A percentile compares a stretch with the other conserved stretches of the same genome.
Conservation (phyloP, 2,888 invertebrate species). For the Eulithis testata region DNA sequence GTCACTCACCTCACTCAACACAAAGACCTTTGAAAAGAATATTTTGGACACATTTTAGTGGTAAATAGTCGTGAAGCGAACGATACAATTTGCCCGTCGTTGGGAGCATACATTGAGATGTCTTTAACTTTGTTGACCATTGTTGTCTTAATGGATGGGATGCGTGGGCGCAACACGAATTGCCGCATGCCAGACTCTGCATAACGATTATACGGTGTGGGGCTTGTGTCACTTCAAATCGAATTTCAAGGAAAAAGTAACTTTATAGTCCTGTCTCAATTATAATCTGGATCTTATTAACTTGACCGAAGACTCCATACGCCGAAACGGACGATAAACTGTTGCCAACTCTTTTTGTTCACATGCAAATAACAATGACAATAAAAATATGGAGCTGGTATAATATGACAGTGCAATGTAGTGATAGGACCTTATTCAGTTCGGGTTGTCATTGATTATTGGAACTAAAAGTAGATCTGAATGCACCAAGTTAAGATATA, state of each 20-base stretch:
- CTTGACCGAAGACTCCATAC: too few relatives aligned
- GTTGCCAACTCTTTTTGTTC: too few relatives aligned
- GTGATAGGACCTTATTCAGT: too few relatives aligned
- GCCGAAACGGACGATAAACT: too few relatives aligned
- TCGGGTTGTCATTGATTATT: too few relatives aligned
- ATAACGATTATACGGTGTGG: conserved; percentile 37
- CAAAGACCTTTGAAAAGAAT: conserved; percentile 13
- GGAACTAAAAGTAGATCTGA: too few relatives aligned
- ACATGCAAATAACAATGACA: too few relatives aligned
- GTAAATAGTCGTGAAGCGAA: conserved; percentile 24
- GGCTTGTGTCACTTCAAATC: conserved; percentile 17
- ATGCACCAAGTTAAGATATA: not conserved
- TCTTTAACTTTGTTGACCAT: conserved; percentile 43
- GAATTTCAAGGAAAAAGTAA: not conserved
- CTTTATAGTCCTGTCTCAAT: not conserved
- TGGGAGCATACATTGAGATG: conserved; percentile 39
- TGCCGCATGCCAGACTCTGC: conserved; percentile 37
- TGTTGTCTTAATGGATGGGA: conserved; percentile 38
- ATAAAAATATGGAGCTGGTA: too few relatives aligned
- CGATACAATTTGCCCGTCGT: conserved; percentile 33
- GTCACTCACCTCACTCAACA: conserved; percentile 40
- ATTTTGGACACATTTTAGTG: conserved; percentile 19
- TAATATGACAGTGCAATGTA: too few relatives aligned
- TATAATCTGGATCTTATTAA: not conserved
- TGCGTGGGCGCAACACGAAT: conserved; percentile 42